phyloP scores from a whole-genome alignment of 2,888 invertebrate genomes.

The Vesta saturnalis region DNA sequence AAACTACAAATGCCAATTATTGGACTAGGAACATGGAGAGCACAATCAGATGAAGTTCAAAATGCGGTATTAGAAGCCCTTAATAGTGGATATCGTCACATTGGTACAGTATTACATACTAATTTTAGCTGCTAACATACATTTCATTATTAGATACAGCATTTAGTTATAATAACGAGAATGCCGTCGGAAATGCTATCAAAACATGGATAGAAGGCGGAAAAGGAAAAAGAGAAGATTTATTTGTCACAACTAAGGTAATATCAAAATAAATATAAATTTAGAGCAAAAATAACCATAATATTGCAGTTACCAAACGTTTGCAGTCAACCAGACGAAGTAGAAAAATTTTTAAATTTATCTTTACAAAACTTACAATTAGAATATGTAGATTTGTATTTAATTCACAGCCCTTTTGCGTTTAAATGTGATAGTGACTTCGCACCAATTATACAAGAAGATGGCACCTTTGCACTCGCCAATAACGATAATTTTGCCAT shows the following conservation, averaged over 20 bases:
- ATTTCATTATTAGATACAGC: slow-evolving; percentile 72
- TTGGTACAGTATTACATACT: slow-evolving; percentile 58
- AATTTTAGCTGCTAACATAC: background rate
- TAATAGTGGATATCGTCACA: slow-evolving; percentile 77
- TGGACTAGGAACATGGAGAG: slow-evolving; percentile 80
- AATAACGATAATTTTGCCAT: slow-evolving; percentile 72
- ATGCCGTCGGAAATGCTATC: slow-evolving; percentile 75
- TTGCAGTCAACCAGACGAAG: slow-evolving; percentile 74
- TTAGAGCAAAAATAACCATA: background rate
- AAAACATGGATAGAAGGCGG: slow-evolving; percentile 73
- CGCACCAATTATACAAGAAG: slow-evolving; percentile 67
- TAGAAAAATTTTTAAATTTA: slow-evolving; percentile 71
- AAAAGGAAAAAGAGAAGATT: slow-evolving; percentile 72
- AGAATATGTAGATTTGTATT: slow-evolving; percentile 80
- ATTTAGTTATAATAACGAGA: slow-evolving; percentile 82
- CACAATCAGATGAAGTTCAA: slow-evolving; percentile 72
- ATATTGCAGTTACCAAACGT: slow-evolving; percentile 72
- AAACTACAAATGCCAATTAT: slow-evolving; percentile 73
- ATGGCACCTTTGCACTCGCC: slow-evolving; percentile 71
- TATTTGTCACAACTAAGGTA: slow-evolving; percentile 86
- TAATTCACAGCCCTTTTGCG: slow-evolving; percentile 81
- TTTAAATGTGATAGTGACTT: slow-evolving; percentile 67
- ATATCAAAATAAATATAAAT: background rate
- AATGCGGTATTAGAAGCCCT: slow-evolving; percentile 72
- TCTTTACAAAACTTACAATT: slow-evolving; percentile 73